Conservation (phyloP, 2,113 vertebrate genomes). For the Puntigrus tetrazona region DNA sequence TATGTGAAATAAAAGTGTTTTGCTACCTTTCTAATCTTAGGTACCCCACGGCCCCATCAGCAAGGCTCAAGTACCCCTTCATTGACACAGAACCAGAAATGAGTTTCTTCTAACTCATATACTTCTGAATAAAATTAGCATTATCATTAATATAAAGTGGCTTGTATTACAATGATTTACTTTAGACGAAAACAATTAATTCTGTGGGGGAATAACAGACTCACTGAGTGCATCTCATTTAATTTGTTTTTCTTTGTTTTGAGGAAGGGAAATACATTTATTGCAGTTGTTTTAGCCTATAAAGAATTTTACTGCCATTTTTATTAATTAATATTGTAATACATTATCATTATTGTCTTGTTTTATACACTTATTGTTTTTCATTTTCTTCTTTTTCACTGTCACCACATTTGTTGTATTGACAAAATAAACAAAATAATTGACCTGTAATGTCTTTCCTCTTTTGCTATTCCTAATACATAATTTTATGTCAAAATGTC, state of each 20-base stretch:
- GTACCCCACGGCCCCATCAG: not conserved
- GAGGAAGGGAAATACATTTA: not conserved
- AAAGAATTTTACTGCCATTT: not conserved
- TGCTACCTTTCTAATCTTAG: not conserved
- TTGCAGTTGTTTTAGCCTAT: not conserved
- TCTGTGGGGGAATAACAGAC: not conserved
- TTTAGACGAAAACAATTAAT: not conserved
- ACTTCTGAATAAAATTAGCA: not conserved
- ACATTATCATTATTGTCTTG: not conserved
- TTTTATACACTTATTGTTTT: not conserved
- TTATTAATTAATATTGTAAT: not conserved
- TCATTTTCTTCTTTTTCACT: not conserved
- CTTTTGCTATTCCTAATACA: too few relatives aligned
- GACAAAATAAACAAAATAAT: not conserved
- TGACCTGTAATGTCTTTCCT: too few relatives aligned
- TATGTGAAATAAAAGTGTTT: not conserved
- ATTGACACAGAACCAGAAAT: not conserved
- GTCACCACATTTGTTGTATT: not conserved
- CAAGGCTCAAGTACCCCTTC: not conserved
- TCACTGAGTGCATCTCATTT: not conserved
- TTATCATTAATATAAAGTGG: constrained; percentile 1
- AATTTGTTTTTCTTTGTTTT: not conserved
- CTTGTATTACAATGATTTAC: not conserved
- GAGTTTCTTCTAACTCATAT: not conserved
- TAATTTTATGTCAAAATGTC: not conserved